Evolutionary conservation across 2,888 invertebrate genomes (phyloP).

Genomic region (Ceramica pisi): DNA sequence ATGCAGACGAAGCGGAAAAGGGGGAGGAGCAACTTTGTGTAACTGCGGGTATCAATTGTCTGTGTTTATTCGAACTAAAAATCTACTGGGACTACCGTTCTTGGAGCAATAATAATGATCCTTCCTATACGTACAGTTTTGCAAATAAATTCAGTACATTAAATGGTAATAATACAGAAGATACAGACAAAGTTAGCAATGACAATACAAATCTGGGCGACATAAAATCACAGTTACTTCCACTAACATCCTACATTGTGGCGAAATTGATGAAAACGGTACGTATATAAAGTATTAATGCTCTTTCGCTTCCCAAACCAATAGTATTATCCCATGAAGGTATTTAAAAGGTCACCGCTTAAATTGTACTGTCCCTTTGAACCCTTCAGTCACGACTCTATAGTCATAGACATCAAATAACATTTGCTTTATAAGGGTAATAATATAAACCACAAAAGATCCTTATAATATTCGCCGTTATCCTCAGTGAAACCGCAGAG

Average conservation of each 20-base stretch:
- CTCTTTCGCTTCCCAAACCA: slow-evolving; percentile 7
- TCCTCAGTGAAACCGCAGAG: slow-evolving; percentile 68
- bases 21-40: slow-evolving; percentile 48
- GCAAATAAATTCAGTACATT: slow-evolving; percentile 33
- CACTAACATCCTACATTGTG: slow-evolving; percentile 27
- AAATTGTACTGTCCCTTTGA: slow-evolving; percentile 24
- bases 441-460: slow-evolving; percentile 64
- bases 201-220: slow-evolving; percentile 29
- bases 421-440: slow-evolving; percentile 51
- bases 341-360: slow-evolving; percentile 43
- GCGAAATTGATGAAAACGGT: slow-evolving; percentile 21
- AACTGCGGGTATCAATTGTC: slow-evolving; percentile 57
- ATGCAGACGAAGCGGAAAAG: slow-evolving; percentile 54
- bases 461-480: slow-evolving; percentile 70
- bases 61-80: slow-evolving; percentile 53
- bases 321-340: slow-evolving; percentile 35
- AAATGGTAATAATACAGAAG: slow-evolving; percentile 7
- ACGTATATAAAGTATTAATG: slow-evolving; percentile 8
- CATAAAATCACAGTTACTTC: slow-evolving; percentile 36
- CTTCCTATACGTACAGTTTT: slow-evolving; percentile 21
- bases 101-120: slow-evolving; percentile 44
- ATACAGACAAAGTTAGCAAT: slow-evolving; percentile 29
- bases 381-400: slow-evolving; percentile 43
- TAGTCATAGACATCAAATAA: slow-evolving; percentile 40
- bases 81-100: slow-evolving; percentile 18